Evolutionary conservation across 1,140 invertebrate species (phyloP), one percentile per base, ranked within the genome.

Genomic region (Brachionus manjavacas): DNA sequence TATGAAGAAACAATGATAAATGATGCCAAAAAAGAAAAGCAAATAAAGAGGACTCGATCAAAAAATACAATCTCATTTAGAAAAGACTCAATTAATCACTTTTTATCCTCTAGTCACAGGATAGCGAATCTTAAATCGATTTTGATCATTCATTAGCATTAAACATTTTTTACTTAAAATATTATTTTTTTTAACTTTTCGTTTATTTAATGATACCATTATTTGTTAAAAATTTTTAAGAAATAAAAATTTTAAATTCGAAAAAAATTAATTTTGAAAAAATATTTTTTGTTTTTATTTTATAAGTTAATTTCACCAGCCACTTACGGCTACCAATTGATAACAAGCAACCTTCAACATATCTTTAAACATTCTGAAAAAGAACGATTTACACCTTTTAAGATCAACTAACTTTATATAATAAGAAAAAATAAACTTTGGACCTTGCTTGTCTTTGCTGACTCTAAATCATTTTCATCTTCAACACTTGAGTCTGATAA

Each of bases 61-160:
- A 72, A 72, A 72, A 72, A 72, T 72, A 72, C 35, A 72, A 72
- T 72, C 31, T 72, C 28, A 72, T 72, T 72, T 72, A 72, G 28
- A 72, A 39, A 12, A 4, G n/a, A 39, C 35, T 72, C 35, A 39
- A 68, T 68, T 68, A 28, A 28, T 39, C 14, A 39, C 9, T 72
- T 39, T n/a, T 39, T 72, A 20, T 72, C 52, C 52, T 55, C 52
- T 55, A 55, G 52, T 55, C 52, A 55, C 3, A 55, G 52, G 52
- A 55, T 55, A 55, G 52, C 12, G 52, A 55, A n/a, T 55, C 16
- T 55, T 8, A 1, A 68, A 68, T 68, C 64, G 64, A 28, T 68
- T 68, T 68, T 68, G 14, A 68, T 31, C 23, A 68, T 68, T 4
- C 23, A 6, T 35, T 16, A 68, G 64, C 64, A 68, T 68, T 28